These are phyloP conservation scores for Tenebrio molitor DNA, from an alignment of 1,140 invertebrate species.

Conservation along the genomic window DNA sequence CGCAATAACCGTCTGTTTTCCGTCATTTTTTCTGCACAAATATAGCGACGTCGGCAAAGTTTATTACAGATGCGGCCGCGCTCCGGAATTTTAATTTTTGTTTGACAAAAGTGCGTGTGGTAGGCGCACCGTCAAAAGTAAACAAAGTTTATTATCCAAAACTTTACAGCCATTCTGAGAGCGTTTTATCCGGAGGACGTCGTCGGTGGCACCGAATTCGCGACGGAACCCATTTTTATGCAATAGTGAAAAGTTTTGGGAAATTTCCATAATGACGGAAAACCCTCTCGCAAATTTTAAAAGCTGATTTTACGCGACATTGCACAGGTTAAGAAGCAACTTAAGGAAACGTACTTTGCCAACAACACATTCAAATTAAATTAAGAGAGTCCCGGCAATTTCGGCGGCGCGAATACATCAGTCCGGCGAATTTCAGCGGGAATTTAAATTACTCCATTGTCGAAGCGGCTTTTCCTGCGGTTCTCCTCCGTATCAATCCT, in stretches of 20 bases:
- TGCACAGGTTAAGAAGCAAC: constrained; percentile 34
- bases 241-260: constrained; percentile 5
- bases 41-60: not conserved
- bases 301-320: constrained; percentile 33
- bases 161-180: not conserved
- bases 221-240: constrained; percentile 14
- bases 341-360: constrained; percentile 21
- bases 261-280: constrained; percentile 18
- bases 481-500: constrained; percentile 17
- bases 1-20: not conserved
- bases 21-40: not conserved
- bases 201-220: not conserved
- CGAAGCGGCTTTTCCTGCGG: constrained; percentile 9
- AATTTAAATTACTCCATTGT: constrained; percentile 37
- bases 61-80: not conserved
- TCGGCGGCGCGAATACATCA: constrained; percentile 17
- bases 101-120: not conserved
- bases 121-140: not conserved
- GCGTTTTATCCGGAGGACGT: not conserved
- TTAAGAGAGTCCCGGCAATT: constrained; percentile 23
- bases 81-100: constrained; percentile 2
- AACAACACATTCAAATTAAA: constrained; percentile 37
- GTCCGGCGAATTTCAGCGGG: not conserved
- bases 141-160: constrained; percentile 9
- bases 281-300: constrained; percentile 25